Conservation (phyloP, 2,797 vertebrate species). For the Avahi laniger region DNA sequence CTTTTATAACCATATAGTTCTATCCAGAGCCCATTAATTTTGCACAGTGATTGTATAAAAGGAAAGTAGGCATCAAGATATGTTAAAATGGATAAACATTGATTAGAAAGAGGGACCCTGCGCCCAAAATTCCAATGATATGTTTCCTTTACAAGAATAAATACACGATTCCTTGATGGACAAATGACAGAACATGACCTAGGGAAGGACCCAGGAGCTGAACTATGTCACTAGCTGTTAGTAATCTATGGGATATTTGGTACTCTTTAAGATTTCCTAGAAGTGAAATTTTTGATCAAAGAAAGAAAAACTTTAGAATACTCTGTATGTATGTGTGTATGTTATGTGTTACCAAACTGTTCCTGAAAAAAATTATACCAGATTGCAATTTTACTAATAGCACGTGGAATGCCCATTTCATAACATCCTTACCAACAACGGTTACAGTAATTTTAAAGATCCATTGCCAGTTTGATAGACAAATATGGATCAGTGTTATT, state of each 20-base stretch:
- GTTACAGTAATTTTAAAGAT: not conserved
- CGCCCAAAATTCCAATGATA: not conserved
- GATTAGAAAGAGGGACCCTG: not conserved
- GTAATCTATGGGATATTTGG: not conserved
- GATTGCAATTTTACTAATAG: not conserved
- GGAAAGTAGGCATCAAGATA: not conserved
- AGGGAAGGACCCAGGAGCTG: not conserved
- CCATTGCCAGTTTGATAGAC: not conserved
- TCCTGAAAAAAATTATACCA: not conserved
- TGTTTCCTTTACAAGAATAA: not conserved
- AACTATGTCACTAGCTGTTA: not conserved
- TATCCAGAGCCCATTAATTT: not conserved
- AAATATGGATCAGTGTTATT: constrained; percentile 33
- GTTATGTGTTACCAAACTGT: not conserved
- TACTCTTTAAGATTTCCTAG: constrained; percentile 14
- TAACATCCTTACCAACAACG: not conserved
- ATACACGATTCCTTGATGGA: not conserved
- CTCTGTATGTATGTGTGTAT: not conserved
- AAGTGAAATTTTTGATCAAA: not conserved
- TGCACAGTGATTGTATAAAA: not conserved
- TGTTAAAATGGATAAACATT: not conserved
- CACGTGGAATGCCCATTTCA: not conserved
- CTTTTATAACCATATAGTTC: not conserved
- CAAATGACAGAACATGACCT: not conserved
- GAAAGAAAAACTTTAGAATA: not conserved